phyloP scores from a whole-genome alignment of 2,888 invertebrate species.

The Hirtodrosophila histrioides region DNA sequence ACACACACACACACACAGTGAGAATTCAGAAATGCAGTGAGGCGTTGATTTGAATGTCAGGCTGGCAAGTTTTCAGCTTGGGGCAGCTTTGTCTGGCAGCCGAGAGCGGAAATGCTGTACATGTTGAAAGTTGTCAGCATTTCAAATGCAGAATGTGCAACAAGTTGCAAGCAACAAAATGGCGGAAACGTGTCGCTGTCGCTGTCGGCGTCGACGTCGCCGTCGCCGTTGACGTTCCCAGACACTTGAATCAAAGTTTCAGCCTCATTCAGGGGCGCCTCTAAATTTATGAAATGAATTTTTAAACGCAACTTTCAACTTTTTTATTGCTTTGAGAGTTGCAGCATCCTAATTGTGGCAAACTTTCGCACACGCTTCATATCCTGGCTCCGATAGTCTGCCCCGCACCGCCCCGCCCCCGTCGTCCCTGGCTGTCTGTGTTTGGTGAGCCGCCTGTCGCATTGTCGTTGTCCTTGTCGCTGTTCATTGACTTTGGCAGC shows the following conservation, averaged over 20 bases:
- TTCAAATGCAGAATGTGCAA: constrained; percentile 51
- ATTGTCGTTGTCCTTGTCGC: constrained; percentile 52
- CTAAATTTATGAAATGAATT: constrained; percentile 73
- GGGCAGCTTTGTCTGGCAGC: constrained; percentile 16
- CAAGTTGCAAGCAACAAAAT: constrained; percentile 74
- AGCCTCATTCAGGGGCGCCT: constrained; percentile 12
- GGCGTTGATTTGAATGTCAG: constrained; percentile 69
- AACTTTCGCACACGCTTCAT: constrained; percentile 72
- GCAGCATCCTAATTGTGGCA: constrained; percentile 75
- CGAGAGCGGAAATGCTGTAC: constrained; percentile 63
- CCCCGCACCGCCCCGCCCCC: constrained; percentile 5
- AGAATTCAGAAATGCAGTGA: constrained; percentile 8
- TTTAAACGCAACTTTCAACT: constrained; percentile 76
- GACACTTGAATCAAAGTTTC: constrained; percentile 55
- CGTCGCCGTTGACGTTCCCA: constrained; percentile 25
- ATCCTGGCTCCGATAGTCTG: constrained; percentile 57
- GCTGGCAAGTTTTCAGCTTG: constrained; percentile 42
- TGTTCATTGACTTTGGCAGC: constrained; percentile 78
- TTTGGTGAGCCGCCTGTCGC: constrained; percentile 52
- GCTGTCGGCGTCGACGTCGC: constrained; percentile 29
- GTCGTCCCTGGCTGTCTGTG: constrained; percentile 42
- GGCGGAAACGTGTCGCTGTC: constrained; percentile 76
- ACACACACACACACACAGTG: too few species aligned
- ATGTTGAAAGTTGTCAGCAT: constrained; percentile 64
- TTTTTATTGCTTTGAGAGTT: constrained; percentile 72